Evolutionary conservation across 2,113 vertebrate species (phyloP), one percentile per base, ranked within the genome.

Genomic region (Urocolius indicus): DNA sequence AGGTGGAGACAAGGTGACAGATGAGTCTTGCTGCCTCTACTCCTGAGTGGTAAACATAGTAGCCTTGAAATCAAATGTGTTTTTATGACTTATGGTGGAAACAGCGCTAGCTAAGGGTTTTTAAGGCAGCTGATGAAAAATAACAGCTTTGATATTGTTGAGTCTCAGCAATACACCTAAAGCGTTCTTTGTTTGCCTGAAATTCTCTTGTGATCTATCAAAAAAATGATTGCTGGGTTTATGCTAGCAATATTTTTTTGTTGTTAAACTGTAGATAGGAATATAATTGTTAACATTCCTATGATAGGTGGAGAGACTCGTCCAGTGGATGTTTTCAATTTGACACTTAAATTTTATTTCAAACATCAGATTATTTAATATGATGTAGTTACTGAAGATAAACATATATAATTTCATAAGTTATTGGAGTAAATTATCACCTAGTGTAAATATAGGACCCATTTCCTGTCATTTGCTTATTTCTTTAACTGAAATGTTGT

Each of bases 1-100:
- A 81, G 88, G 68, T 92, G 73, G 86, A 92, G 86, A 90, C 73
- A 86, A 87, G 84, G 89, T 96, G 94, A 89, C 65, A 93, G 87
- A 76, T 92, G 52, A 90, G 63, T 72, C 83, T 92, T 87, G 24
- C 80, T 91, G 57, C 66, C 78, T 91, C 36, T 89, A 20, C 43
- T 72, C 72, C 91, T 83, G 80, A 95, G 86, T 83, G 94, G 80
- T 85, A 92, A 89, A 87, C 86, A 89, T 78, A 20, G 72, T 22
- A 45, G 90, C 38, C 88, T 77, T 52, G 76, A 87, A 90, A 93
- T 68, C 41, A 58, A 90, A 61, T 51, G 36, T 80, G 36, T 13
- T 86, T 94, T 90, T 51, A 46, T 59, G 73, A 24, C 55, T 87
- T 58, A 43, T 77, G 66, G 38, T 74, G 38, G 76, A 67, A 93